Evolutionary conservation across 1,140 invertebrate species (phyloP).

Genomic region (Araneus ventricosus): DNA sequence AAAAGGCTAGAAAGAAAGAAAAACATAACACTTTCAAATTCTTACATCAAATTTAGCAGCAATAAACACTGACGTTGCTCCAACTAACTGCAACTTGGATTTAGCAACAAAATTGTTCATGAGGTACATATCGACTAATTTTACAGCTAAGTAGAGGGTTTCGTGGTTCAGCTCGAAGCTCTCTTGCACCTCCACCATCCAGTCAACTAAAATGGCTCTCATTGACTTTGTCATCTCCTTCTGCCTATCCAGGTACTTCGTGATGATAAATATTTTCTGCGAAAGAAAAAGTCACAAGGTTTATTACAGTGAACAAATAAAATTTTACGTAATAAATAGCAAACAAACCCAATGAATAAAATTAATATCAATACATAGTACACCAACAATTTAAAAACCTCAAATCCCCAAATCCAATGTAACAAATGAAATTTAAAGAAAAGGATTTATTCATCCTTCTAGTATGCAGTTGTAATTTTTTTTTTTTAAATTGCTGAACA

Average conservation of each 20-base stretch:
- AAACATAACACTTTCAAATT: neutral
- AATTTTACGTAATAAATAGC: no score
- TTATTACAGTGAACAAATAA: no score
- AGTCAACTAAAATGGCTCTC: conserved; percentile 95
- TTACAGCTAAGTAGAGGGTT: conserved; percentile 97
- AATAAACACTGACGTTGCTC: conserved; percentile 94
- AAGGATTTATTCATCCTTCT: no score
- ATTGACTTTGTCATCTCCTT: conserved; percentile 88
- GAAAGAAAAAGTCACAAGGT: conserved; percentile 73
- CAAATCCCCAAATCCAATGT: no score
- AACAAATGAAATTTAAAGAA: no score
- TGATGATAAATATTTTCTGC: conserved; percentile 85
- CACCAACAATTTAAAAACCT: no score
- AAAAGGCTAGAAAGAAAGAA: no score
- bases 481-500: no score
- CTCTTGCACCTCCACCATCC: conserved; percentile 98
- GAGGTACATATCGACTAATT: conserved; percentile 95
- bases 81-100: conserved; percentile 92
- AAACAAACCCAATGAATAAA: no score
- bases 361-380: no score
- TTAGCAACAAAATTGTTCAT: conserved; percentile 84
- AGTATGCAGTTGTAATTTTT: no score
- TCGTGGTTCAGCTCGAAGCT: conserved; percentile 99
- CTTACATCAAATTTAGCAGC: conserved; percentile 97
- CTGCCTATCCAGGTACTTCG: conserved; percentile 90